These are phyloP conservation scores for Falcaria lacertinaria DNA, from an alignment of 2,888 invertebrate genomes.

Conservation along the genomic window DNA sequence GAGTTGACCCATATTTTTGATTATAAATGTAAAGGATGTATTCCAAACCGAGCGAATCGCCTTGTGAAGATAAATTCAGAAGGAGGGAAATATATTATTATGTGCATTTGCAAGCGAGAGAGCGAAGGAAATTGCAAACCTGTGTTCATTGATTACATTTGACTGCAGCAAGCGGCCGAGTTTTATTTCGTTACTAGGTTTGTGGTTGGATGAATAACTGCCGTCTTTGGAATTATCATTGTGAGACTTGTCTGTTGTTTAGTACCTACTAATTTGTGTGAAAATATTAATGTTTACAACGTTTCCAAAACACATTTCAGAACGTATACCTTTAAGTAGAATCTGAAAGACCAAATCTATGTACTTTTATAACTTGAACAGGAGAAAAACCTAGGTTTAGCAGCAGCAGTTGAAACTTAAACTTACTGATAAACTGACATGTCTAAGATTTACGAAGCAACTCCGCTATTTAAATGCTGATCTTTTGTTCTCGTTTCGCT, in stretches of 20 bases:
- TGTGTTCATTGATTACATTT: constrained; percentile 19
- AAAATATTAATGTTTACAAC: no score
- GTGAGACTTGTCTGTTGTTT: no score
- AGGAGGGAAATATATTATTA: not conserved
- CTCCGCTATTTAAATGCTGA: not conserved
- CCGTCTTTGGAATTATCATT: no score
- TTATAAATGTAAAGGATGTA: not conserved
- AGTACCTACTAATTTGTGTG: no score
- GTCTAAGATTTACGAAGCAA: no score
- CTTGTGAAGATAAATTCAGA: not conserved
- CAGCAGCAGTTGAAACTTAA: no score
- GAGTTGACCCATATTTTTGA: not conserved
- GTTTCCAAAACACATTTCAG: no score
- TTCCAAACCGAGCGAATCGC: not conserved
- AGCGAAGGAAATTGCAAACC: constrained; percentile 34
- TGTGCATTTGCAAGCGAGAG: not conserved
- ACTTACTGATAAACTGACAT: no score
- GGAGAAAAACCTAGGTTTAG: no score
- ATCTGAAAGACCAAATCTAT: no score
- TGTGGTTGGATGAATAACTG: not conserved
- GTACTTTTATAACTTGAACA: no score
- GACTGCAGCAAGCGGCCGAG: not conserved
- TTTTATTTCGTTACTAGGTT: not conserved
- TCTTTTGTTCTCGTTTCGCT: constrained; percentile 1
- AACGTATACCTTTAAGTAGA: no score